Evolutionary conservation across 1,140 invertebrate species (phyloP), one percentile per base, ranked within the genome.

Genomic region (Neodiprion fabricii): DNA sequence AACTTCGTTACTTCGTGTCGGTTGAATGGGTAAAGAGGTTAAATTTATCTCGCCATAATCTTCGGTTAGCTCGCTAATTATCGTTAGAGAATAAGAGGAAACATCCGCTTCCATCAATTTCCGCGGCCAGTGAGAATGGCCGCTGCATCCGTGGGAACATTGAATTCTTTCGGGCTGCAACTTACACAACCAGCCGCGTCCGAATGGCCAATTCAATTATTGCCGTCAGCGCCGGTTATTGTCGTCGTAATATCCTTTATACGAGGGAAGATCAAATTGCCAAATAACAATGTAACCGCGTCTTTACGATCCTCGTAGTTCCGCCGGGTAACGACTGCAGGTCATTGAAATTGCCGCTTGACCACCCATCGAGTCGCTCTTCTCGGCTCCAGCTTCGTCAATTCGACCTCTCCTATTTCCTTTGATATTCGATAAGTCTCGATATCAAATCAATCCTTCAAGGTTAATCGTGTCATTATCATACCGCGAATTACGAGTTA

Each of bases 161-260:
- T 61, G 53, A 61, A 61, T 61, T 17, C 53, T 61, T 9, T 12
- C 11, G n/a, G n/a, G 53, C 5, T 61, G 28, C 28, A 40, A 40
- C 28, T 40, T 40, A 1, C 28, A 40, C 28, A 40, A 40, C 28
- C 28, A 40, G 28, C 53, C 53, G 11, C 53, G 11, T 61, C 53
- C 53, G 53, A 61, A 61, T 61, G 53, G n/a, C 53, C 53, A 17
- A 61, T 61, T 61, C 53, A 61, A 61, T 61, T 61, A 61, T 61
- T 61, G 9, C 53, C 53, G 3, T 12, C n/a, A 12, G 53, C 9
- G 53, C n/a, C 11, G 53, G 53, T 17, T 61, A 61, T 61, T 61
- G n/a, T 61, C 53, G 53, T 61, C 53, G 53, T 61, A 61, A 61
- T 61, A 17, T 61, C 53, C 9, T 17, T 61, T 61, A 61, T 61